phyloP scores from a whole-genome alignment of 2,888 invertebrate genomes.

The Epinotia bilunana region DNA sequence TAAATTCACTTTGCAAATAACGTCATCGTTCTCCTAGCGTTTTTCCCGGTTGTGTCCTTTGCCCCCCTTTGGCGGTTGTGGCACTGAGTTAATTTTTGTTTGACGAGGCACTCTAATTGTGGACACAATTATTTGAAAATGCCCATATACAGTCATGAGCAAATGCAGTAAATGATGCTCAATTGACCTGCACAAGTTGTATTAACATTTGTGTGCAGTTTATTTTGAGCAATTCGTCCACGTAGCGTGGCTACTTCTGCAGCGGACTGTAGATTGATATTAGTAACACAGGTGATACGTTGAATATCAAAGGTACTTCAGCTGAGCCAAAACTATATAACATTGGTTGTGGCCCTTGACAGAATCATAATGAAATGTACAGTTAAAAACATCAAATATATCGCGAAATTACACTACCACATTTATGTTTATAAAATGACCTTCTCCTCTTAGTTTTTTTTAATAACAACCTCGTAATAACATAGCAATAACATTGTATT shows the following conservation, averaged over 20 bases:
- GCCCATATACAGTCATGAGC: background rate
- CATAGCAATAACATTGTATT: background rate
- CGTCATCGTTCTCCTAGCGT: too few species aligned
- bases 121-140: too few species aligned
- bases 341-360: slow-evolving; percentile 47
- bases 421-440: background rate
- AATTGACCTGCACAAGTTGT: background rate
- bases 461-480: background rate
- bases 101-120: too few species aligned
- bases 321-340: slow-evolving; percentile 60
- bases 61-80: too few species aligned
- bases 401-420: background rate
- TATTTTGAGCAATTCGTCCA: background rate
- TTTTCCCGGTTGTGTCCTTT: too few species aligned
- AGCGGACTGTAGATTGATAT: too few species aligned
- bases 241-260: background rate
- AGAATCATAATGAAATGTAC: slow-evolving; percentile 5
- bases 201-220: background rate
- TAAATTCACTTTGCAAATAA: too few species aligned
- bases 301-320: too few species aligned
- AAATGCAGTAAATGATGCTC: background rate
- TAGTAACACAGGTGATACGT: too few species aligned
- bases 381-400: too few species aligned
- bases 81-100: too few species aligned
- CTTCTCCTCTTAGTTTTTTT: background rate